phyloP scores from a whole-genome alignment of 2,113 vertebrate species.

The Lamprotornis superbus region DNA sequence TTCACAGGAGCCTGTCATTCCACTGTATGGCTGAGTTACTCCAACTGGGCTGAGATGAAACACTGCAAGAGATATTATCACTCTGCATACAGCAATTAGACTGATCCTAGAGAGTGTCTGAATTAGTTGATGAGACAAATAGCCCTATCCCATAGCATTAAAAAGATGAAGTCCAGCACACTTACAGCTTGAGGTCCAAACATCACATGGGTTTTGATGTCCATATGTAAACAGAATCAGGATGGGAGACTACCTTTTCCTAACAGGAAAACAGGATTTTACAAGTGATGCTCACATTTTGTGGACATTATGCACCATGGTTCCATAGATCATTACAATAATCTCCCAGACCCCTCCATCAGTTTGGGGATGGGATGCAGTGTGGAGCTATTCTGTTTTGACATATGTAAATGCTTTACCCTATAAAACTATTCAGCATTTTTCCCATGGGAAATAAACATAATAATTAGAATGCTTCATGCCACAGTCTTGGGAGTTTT shows the following conservation, averaged over 20 bases:
- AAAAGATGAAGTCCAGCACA: background rate
- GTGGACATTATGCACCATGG: background rate
- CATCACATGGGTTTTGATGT: background rate
- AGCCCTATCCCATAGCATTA: background rate
- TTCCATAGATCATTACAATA: background rate
- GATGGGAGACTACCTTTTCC: background rate
- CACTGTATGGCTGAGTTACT: background rate
- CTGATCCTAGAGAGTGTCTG: background rate
- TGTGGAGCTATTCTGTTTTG: background rate
- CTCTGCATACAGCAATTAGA: background rate
- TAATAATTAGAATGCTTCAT: background rate
- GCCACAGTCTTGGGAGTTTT: background rate
- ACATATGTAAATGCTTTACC: background rate
- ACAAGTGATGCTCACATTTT: background rate
- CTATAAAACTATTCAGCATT: background rate
- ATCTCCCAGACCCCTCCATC: background rate
- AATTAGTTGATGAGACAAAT: background rate
- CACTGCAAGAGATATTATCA: background rate
- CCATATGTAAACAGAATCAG: background rate
- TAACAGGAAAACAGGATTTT: background rate
- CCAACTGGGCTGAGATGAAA: background rate
- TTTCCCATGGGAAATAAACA: background rate
- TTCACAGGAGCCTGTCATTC: background rate
- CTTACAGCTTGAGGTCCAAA: background rate
- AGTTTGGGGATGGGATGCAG: background rate